These are phyloP conservation scores for Pyrgilauda ruficollis DNA, from an alignment of 2,113 vertebrate species.

Conservation along the genomic window DNA sequence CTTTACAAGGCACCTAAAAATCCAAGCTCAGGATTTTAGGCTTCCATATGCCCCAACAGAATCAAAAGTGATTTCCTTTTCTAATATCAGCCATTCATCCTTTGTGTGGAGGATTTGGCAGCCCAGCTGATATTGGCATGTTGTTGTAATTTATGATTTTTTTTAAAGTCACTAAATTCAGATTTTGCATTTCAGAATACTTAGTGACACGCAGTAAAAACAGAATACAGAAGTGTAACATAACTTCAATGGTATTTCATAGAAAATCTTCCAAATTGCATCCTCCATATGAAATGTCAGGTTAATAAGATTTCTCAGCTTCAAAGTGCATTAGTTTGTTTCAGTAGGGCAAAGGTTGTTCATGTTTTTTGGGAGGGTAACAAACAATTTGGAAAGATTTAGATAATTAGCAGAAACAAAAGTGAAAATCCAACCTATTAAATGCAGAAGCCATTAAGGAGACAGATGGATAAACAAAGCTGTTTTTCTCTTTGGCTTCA, in stretches of 20 bases:
- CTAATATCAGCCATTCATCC: neutral
- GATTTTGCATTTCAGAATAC: neutral
- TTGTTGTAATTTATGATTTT: neutral
- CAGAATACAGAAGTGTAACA: neutral
- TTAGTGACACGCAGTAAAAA: neutral
- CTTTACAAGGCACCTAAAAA: neutral
- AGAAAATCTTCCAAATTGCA: neutral
- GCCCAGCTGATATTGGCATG: neutral
- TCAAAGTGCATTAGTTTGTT: neutral
- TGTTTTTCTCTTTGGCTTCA: slow-evolving; percentile 22
- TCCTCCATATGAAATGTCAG: neutral
- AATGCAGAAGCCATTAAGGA: slow-evolving; percentile 10
- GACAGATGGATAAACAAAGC: slow-evolving; percentile 49
- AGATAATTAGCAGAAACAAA: slow-evolving; percentile 46
- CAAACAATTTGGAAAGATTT: slow-evolving; percentile 47
- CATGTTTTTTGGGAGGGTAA: neutral
- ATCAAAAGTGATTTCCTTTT: neutral
- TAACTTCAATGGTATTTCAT: neutral
- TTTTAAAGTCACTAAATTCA: neutral
- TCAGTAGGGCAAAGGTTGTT: neutral
- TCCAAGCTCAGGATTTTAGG: neutral
- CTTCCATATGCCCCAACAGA: neutral
- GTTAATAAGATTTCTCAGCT: neutral
- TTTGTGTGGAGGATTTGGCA: neutral
- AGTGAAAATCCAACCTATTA: slow-evolving; percentile 38